Conservation (phyloP, 2,113 vertebrate species). For the Elephas maximus region DNA sequence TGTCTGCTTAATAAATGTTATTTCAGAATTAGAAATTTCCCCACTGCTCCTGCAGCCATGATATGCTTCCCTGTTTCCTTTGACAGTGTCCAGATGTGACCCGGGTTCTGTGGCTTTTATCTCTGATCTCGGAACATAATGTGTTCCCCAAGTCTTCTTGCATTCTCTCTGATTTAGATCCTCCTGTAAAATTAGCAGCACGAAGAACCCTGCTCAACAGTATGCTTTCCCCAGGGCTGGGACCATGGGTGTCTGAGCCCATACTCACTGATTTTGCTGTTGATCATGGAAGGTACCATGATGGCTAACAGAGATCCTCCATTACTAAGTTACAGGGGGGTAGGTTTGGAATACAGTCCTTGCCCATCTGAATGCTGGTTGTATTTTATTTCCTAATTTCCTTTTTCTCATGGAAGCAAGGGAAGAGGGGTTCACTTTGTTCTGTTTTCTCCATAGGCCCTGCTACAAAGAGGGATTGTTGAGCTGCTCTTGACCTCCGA, state of each 20-base stretch:
- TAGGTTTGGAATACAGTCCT: background rate
- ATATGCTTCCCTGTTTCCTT: background rate
- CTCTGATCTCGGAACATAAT: background rate
- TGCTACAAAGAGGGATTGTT: conserved; percentile 92
- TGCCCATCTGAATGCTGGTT: background rate
- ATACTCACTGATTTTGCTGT: background rate
- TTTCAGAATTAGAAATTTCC: background rate
- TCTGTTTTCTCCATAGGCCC: conserved; percentile 86
- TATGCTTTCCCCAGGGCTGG: background rate
- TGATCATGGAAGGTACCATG: no score
- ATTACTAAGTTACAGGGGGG: background rate
- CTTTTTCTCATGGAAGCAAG: background rate
- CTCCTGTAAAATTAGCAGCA: background rate
- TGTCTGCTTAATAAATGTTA: background rate
- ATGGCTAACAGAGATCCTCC: background rate
- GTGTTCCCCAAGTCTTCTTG: background rate
- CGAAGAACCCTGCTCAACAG: background rate
- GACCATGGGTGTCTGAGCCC: background rate
- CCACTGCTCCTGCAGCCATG: background rate
- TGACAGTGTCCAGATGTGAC: background rate
- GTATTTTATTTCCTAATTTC: background rate
- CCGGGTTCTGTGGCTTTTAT: background rate
- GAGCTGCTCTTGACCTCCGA: conserved; percentile 95
- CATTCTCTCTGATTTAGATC: background rate
- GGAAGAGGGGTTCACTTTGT: background rate